Evolutionary conservation across 1,140 invertebrate species (phyloP).

Genomic region (Bombus cullumanus): DNA sequence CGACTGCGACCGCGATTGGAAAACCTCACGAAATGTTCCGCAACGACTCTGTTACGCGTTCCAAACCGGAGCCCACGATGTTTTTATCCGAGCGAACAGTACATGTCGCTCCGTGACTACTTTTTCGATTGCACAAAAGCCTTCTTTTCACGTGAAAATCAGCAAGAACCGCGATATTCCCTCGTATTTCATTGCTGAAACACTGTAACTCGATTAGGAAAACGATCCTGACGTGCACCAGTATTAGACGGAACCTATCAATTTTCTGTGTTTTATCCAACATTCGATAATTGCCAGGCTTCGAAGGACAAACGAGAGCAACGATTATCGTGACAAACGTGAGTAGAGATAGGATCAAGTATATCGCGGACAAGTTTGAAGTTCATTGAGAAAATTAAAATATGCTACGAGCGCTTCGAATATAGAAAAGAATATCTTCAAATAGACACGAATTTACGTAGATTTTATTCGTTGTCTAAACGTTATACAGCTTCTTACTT

Average conservation of each 20-base stretch:
- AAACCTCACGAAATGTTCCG: constrained; percentile 35
- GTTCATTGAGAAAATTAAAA: neutral
- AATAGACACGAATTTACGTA: too few relatives aligned
- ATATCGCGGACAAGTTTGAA: neutral
- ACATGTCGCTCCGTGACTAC: constrained; percentile 26
- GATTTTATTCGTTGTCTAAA: too few relatives aligned
- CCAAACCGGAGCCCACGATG: neutral
- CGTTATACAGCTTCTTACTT: too few relatives aligned
- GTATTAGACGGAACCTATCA: neutral
- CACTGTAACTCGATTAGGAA: neutral
- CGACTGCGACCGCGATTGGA: constrained; percentile 41
- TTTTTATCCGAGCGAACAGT: neutral
- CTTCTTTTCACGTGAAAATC: constrained; percentile 4
- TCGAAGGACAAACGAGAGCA: neutral
- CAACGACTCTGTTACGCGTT: constrained; percentile 16
- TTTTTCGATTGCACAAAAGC: constrained; percentile 31
- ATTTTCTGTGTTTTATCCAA: neutral
- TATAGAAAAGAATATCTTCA: neutral
- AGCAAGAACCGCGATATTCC: neutral
- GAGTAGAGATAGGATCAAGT: neutral
- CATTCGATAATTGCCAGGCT: neutral
- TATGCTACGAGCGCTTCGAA: neutral
- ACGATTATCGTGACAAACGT: neutral
- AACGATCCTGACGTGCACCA: neutral
- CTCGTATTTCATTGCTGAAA: neutral